These are phyloP conservation scores for Philotrypesis tridentata DNA, from an alignment of 1,140 invertebrate genomes.

Conservation along the genomic window DNA sequence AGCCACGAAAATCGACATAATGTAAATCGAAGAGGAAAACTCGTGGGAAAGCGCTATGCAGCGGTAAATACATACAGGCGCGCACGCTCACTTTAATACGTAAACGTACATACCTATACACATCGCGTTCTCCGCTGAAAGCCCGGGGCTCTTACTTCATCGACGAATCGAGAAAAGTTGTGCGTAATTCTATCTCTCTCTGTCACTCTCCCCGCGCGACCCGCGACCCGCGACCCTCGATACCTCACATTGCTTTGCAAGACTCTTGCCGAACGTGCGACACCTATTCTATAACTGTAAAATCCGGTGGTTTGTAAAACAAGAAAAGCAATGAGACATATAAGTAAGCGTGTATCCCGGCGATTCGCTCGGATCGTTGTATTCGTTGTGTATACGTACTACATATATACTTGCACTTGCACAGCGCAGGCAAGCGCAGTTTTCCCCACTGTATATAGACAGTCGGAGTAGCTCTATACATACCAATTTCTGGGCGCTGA, in stretches of 20 bases:
- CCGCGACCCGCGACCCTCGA: too few relatives aligned
- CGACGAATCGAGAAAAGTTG: conserved; percentile 33
- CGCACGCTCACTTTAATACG: not conserved
- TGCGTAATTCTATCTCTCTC: conserved; percentile 22
- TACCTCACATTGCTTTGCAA: too few relatives aligned
- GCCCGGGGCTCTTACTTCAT: conserved; percentile 26
- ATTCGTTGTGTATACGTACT: not conserved
- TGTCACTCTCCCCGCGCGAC: conserved; percentile 5
- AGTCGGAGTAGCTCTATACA: conserved; percentile 29
- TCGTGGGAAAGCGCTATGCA: not conserved
- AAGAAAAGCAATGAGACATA: not conserved
- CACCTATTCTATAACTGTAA: not conserved
- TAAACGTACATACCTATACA: not conserved
- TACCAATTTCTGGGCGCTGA: conserved; percentile 65
- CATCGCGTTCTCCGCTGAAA: not conserved
- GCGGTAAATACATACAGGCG: not conserved
- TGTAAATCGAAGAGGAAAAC: not conserved
- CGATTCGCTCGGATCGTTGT: not conserved
- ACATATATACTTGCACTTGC: too few relatives aligned
- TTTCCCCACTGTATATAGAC: too few relatives aligned
- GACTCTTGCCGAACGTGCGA: not conserved
- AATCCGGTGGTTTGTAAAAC: not conserved
- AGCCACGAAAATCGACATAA: not conserved
- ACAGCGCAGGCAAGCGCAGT: too few relatives aligned
- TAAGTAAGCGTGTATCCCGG: not conserved